Evolutionary conservation across 2,113 vertebrate genomes (phyloP).

Genomic region (Syngnathus scovelli): DNA sequence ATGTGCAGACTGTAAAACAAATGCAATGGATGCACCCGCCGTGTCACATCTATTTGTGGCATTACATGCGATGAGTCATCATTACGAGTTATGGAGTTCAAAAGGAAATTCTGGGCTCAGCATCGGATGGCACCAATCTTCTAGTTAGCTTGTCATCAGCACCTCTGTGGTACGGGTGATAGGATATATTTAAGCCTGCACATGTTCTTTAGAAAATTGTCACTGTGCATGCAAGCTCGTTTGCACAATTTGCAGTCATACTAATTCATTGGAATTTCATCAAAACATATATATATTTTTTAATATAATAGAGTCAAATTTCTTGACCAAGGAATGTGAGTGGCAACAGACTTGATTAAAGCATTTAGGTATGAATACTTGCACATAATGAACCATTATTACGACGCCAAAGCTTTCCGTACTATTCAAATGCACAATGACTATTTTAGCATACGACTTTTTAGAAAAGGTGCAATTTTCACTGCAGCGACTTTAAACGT

Average conservation of each 20-base stretch:
- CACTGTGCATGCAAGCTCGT: background rate
- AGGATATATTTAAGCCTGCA: slow-evolving; percentile 31
- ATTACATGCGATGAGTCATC: slow-evolving; percentile 32
- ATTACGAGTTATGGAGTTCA: background rate
- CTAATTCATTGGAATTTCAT: no score
- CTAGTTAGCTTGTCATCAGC: slow-evolving; percentile 11
- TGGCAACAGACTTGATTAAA: no score
- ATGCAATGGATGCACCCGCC: slow-evolving; percentile 6
- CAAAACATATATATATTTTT: no score
- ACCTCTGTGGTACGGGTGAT: slow-evolving; percentile 14
- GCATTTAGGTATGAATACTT: no score
- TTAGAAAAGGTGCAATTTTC: background rate
- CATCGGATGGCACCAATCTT: slow-evolving; percentile 12
- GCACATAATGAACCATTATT: no score
- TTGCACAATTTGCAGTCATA: background rate
- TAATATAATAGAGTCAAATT: no score
- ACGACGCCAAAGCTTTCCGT: no score
- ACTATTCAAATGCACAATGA: slow-evolving; percentile 27
- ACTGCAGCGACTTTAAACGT: background rate
- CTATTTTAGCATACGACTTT: background rate
- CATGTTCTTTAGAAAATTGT: background rate
- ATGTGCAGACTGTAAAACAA: slow-evolving; percentile 6
- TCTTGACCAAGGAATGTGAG: no score
- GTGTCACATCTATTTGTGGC: slow-evolving; percentile 29
- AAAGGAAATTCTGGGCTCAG: slow-evolving; percentile 17